Base-by-base conservation (phyloP, 2,797 vertebrate species). In the Staurois parvus region DNA sequence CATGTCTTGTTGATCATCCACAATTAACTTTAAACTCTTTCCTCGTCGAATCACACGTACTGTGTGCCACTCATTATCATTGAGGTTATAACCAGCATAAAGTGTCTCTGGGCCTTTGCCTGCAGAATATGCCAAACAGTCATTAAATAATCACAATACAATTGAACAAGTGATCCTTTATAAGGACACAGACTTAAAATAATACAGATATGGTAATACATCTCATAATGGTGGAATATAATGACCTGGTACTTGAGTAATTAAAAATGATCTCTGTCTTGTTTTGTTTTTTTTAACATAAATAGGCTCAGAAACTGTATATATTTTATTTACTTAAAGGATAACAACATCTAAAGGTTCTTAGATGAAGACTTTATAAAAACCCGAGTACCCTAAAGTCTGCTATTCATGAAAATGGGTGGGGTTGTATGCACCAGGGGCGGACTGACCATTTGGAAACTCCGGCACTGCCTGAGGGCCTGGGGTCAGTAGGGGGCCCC, bases 31-130 rank as follows among this genome's bases (percentile, higher is more conserved):
- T 95, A 99, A 95, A 92, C 93, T 96, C 94, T 98, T 99, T 91
- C 98, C 98, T 93, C 98, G 96, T 87, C 98, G 97, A 92, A 96
- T 96, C 93, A 99, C 98, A 90, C 98, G 97, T 34, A 99, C 97
- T 9, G 98, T 99, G 95, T 99, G 98, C 98, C 98, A 99, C 89
- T 99, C 98, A 88, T 99, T 99, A 96, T 99, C 98, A 93, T 99
- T 99, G 95, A 99, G 96, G 96, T 98, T 99, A 96, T 99, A 97
- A 95, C 98, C 98, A 79, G 97, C 96, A 96, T 98, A 98, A 93
- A 99, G 97, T 86, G 97, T 99, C 94, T 99, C 98, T 91, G 98
- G 98, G 92, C 98, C 98, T 95, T 99, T 99, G 95, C 98, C 98
- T 99, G 97, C 93, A 96, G 96, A 91, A 99, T 94, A 98, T 97